These are phyloP conservation scores for Platanista minor DNA, from an alignment of 2,113 vertebrate species.

Conservation along the genomic window DNA sequence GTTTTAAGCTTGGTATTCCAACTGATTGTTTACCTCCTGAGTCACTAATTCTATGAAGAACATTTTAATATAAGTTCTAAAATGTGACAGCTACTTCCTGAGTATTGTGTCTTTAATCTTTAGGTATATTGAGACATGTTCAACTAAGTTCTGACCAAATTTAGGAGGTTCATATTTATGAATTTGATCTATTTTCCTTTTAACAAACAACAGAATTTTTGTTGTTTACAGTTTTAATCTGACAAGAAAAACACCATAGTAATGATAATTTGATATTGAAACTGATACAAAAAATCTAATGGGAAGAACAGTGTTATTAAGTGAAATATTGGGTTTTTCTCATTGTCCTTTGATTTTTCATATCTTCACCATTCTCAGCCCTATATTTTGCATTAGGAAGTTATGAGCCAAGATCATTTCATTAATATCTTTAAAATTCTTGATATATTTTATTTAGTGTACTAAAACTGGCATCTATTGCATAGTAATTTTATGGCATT, in stretches of 20 bases:
- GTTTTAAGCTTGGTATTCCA: background rate
- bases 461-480: background rate
- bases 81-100: background rate
- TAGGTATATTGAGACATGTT: background rate
- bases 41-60: background rate
- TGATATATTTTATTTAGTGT: background rate
- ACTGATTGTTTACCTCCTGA: background rate
- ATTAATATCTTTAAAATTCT: background rate
- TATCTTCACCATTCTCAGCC: background rate
- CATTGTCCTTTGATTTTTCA: background rate
- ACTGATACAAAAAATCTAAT: background rate
- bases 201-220: background rate
- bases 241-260: background rate
- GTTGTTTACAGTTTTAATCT: background rate
- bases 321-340: background rate
- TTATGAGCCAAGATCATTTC: background rate
- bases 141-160: background rate
- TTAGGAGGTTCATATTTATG: background rate
- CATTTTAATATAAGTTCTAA: background rate
- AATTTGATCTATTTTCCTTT: background rate
- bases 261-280: background rate
- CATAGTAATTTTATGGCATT: background rate
- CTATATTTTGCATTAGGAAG: background rate
- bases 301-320: background rate
- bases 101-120: background rate